These are phyloP conservation scores for Pseudochaenichthys georgianus DNA, from an alignment of 2,797 vertebrate genomes.

Conservation along the genomic window DNA sequence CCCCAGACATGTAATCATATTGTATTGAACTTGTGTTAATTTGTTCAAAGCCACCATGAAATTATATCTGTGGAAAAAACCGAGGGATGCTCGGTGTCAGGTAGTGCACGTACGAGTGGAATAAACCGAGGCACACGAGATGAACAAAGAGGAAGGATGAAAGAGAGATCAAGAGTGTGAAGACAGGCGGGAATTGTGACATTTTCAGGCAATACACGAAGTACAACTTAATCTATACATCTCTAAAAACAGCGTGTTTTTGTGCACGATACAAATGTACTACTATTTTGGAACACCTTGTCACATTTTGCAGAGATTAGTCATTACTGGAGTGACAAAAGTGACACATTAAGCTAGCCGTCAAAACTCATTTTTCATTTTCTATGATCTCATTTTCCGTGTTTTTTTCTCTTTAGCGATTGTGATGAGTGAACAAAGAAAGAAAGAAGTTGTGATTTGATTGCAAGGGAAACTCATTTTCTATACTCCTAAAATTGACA, in stretches of 20 bases:
- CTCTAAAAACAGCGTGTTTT: background rate
- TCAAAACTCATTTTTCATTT: constrained; percentile 37
- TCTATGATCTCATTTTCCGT: constrained; percentile 45
- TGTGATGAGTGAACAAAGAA: constrained; percentile 27
- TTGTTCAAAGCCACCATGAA: constrained; percentile 69
- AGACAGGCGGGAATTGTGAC: background rate
- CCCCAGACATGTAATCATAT: constrained; percentile 55
- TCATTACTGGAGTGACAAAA: constrained; percentile 29
- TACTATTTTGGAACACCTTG: constrained; percentile 17
- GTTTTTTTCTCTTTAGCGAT: constrained; percentile 21
- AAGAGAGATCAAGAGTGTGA: constrained; percentile 17
- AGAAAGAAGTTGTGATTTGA: constrained; percentile 4
- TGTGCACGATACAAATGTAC: constrained; percentile 6
- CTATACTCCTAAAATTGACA: constrained; percentile 26
- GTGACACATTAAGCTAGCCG: constrained; percentile 52
- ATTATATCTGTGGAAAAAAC: constrained; percentile 59
- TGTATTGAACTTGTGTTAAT: constrained; percentile 70
- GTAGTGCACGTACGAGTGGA: constrained; percentile 37
- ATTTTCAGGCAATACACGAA: constrained; percentile 24
- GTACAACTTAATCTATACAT: background rate
- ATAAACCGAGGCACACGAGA: constrained; percentile 32
- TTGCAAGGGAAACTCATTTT: constrained; percentile 28
- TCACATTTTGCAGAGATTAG: constrained; percentile 12
- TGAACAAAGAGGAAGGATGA: constrained; percentile 32
- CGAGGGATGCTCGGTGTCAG: constrained; percentile 7